Evolutionary conservation across 2,113 vertebrate species (phyloP).

Genomic region (Microcebus griseorufus): DNA sequence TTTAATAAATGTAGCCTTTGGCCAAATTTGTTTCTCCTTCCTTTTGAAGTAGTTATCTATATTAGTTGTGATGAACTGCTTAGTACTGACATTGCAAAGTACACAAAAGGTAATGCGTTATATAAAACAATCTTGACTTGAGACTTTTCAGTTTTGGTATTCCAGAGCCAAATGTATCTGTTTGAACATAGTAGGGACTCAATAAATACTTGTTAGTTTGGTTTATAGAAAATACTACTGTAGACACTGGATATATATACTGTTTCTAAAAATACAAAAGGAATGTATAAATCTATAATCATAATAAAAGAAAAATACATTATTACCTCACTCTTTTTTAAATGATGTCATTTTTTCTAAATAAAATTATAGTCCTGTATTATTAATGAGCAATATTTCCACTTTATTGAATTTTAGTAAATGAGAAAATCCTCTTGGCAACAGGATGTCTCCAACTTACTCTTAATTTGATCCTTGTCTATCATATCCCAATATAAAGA

Average conservation of each 20-base stretch:
- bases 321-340: background rate
- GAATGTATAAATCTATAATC: background rate
- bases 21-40: background rate
- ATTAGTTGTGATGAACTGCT: background rate
- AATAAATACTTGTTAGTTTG: background rate
- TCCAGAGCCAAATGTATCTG: background rate
- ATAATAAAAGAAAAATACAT: background rate
- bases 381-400: background rate
- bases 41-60: background rate
- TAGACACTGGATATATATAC: background rate
- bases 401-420: slow-evolving; percentile 47
- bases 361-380: slow-evolving; percentile 16
- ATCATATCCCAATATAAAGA: background rate
- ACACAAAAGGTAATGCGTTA: background rate
- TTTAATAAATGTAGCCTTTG: slow-evolving; percentile 27
- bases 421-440: slow-evolving; percentile 9
- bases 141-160: background rate
- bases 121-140: background rate
- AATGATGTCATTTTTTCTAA: background rate
- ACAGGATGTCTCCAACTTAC: background rate
- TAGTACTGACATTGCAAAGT: background rate
- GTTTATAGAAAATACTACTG: background rate
- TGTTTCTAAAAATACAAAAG: background rate
- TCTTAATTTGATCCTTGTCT: slow-evolving; percentile 33
- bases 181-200: background rate